phyloP scores from a whole-genome alignment of 2,797 vertebrate genomes.

The Acropternis orthonyx region DNA sequence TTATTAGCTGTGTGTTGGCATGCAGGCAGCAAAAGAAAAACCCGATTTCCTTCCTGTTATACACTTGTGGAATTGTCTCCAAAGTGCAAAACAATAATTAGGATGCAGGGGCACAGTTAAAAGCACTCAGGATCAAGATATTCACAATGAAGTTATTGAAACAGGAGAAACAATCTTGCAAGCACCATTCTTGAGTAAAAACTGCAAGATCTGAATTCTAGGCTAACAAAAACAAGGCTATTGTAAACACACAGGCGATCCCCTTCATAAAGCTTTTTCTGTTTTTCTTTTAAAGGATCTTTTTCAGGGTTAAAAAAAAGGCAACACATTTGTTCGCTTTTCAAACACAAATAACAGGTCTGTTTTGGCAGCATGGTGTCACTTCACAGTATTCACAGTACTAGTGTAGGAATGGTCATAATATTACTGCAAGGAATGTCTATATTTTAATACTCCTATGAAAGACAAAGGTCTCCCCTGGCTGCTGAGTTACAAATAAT shows the following conservation, averaged over 20 bases:
- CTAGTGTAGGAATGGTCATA: neutral
- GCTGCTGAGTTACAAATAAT: neutral
- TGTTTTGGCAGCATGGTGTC: neutral
- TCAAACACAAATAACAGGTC: neutral
- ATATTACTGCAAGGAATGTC: neutral
- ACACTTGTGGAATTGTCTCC: constrained; percentile 29
- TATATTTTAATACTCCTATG: neutral
- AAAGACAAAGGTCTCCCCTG: neutral
- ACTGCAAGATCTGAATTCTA: neutral
- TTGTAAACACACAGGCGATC: neutral
- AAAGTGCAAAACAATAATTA: constrained; percentile 37
- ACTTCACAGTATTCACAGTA: neutral
- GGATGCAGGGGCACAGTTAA: constrained; percentile 13
- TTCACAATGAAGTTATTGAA: neutral
- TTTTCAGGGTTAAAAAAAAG: neutral
- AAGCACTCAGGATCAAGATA: constrained; percentile 13
- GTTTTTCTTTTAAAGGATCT: neutral
- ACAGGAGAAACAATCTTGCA: neutral
- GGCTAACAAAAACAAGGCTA: neutral
- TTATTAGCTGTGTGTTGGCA: constrained; percentile 29
- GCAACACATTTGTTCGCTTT: neutral
- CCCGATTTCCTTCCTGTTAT: constrained; percentile 48
- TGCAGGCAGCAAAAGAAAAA: constrained; percentile 40
- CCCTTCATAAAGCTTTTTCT: neutral
- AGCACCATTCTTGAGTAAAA: neutral